A percentile compares a stretch with the other conserved stretches of the same genome.
These are phyloP conservation scores for Dermochelys coriacea DNA, from an alignment of 2,797 vertebrate species.

Conservation along the genomic window DNA sequence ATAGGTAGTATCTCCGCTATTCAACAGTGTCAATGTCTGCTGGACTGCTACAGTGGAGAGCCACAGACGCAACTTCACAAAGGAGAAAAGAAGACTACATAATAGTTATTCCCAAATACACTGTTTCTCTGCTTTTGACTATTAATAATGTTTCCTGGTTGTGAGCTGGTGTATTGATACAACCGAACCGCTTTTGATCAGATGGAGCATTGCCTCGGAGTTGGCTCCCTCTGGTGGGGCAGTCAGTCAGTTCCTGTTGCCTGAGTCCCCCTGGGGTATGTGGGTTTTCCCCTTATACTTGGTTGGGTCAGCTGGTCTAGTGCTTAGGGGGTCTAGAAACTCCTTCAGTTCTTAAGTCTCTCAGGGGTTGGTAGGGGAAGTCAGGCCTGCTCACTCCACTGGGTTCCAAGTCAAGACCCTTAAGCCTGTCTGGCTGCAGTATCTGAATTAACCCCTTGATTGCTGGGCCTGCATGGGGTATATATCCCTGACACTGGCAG, in stretches of 20 bases:
- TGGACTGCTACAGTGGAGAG: neutral
- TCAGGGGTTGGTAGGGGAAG: neutral
- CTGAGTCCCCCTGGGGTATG: neutral
- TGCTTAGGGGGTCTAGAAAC: neutral
- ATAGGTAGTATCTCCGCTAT: neutral
- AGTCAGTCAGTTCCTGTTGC: neutral
- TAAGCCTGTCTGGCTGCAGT: neutral
- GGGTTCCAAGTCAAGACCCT: neutral
- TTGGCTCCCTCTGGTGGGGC: neutral
- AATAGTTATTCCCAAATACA: neutral
- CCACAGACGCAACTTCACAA: neutral
- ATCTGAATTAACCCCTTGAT: neutral
- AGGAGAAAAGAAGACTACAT: neutral
- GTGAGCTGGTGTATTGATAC: neutral
- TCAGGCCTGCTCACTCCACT: neutral
- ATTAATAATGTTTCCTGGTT: neutral
- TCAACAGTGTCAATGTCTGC: neutral
- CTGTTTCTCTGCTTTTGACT: fast-evolving
- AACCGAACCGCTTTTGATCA: neutral
- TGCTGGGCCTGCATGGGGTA: neutral
- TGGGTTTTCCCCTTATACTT: neutral
- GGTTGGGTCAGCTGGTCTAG: neutral
- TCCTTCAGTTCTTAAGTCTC: neutral
- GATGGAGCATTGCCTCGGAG: neutral
- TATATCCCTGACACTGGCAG: neutral